A percentile compares a stretch with the other conserved stretches of the same genome.
Conservation (phyloP, 2,888 invertebrate species). For the Nemotelus pantherinus region DNA sequence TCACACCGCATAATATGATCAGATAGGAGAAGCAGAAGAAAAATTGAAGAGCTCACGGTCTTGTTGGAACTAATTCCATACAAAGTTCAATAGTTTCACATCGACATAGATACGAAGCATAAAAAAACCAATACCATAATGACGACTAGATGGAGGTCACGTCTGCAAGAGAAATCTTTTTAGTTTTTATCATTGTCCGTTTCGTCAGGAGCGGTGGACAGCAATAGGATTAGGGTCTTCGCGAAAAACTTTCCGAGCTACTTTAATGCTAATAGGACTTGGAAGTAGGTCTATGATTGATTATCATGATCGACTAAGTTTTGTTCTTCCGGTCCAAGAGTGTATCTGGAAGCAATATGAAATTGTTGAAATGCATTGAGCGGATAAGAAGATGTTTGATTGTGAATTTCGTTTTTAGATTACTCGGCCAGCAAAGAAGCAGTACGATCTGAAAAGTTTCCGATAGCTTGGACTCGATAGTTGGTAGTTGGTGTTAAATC, state of each 20-base stretch:
- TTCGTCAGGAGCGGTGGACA: not conserved
- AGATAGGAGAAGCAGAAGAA: too few species aligned
- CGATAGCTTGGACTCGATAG: too few species aligned
- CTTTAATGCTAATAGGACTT: not conserved
- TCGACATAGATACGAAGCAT: not conserved
- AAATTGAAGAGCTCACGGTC: too few species aligned
- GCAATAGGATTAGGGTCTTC: constrained; percentile 11
- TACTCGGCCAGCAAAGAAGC: too few species aligned
- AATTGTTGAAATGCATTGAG: too few species aligned
- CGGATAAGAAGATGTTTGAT: too few species aligned
- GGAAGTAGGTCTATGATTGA: constrained; percentile 21
- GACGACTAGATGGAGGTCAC: not conserved
- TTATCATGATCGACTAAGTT: constrained; percentile 20
- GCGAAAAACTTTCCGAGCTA: not conserved
- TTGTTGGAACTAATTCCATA: not conserved
- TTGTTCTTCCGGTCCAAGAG: not conserved
- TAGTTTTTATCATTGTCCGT: not conserved
- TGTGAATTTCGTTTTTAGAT: too few species aligned
- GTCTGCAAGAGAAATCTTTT: not conserved
- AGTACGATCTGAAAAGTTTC: too few species aligned
- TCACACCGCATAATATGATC: too few species aligned
- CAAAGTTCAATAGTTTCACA: not conserved
- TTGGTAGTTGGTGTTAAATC: too few species aligned
- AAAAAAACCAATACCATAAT: not conserved
- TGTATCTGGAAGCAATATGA: too few species aligned